Conservation (phyloP, 2,797 vertebrate genomes). For the Babyrousa celebensis region DNA sequence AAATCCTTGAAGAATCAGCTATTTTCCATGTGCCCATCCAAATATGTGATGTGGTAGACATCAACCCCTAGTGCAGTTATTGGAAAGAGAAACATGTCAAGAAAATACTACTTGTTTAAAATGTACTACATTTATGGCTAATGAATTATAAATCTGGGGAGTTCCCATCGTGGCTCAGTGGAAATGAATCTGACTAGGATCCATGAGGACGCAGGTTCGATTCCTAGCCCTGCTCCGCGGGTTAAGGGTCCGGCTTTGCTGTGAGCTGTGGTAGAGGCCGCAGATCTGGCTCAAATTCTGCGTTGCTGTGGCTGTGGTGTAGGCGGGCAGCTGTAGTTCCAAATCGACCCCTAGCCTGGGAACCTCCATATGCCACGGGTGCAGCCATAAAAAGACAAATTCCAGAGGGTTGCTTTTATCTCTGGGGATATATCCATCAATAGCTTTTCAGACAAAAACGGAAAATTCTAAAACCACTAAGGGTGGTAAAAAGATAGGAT, state of each 20-base stretch:
- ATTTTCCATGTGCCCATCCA: slow-evolving; percentile 16
- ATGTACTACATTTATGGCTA: not conserved
- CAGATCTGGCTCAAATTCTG: too few relatives aligned
- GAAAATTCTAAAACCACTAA: not conserved
- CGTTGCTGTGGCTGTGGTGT: too few relatives aligned
- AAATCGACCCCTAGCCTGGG: too few relatives aligned
- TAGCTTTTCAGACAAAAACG: not conserved
- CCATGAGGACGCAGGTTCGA: too few relatives aligned
- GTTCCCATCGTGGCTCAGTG: not conserved
- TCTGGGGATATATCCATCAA: not conserved
- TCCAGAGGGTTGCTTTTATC: not conserved
- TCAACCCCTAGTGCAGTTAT: not conserved
- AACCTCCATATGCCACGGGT: too few relatives aligned
- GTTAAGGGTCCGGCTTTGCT: too few relatives aligned
- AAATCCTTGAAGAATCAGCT: slow-evolving; percentile 5
- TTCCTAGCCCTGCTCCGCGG: too few relatives aligned
- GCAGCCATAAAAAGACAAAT: too few relatives aligned
- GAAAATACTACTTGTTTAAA: slow-evolving; percentile 24
- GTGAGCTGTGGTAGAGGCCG: too few relatives aligned
- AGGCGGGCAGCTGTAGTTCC: too few relatives aligned
- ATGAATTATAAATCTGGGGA: not conserved
- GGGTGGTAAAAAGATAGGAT: not conserved
- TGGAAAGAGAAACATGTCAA: slow-evolving; percentile 23
- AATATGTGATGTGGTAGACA: not conserved
- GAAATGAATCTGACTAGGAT: too few relatives aligned